Conservation (phyloP, 2,113 vertebrate species). For the Oophaga pumilio region DNA sequence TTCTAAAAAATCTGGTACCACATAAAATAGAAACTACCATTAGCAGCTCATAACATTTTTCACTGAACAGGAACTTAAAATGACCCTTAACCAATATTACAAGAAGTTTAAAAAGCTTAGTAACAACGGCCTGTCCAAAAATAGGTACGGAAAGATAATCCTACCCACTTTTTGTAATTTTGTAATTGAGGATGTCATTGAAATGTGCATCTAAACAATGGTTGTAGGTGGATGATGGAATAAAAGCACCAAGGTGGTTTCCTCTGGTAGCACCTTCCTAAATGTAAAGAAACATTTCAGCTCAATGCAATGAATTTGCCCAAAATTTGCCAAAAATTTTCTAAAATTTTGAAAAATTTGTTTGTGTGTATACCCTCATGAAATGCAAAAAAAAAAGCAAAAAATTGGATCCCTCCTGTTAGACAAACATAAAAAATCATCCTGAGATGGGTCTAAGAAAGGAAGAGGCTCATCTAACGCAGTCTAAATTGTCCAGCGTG, state of each 20-base stretch:
- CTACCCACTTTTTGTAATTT: not conserved
- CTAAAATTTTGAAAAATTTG: too few relatives aligned
- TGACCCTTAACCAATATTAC: conserved; percentile 39
- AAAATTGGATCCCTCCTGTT: too few relatives aligned
- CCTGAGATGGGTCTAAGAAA: too few relatives aligned
- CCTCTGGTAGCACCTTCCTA: not conserved
- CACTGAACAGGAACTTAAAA: conserved; percentile 38
- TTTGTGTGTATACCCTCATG: too few relatives aligned
- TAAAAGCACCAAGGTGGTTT: not conserved
- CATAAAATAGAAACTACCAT: conserved; percentile 47
- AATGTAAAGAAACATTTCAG: not conserved
- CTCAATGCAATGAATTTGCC: not conserved
- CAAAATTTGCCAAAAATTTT: not conserved
- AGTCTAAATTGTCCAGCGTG: too few relatives aligned
- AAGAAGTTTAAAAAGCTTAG: conserved; percentile 1
- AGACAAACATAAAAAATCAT: too few relatives aligned
- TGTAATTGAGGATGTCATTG: not conserved
- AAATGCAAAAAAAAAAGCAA: too few relatives aligned
- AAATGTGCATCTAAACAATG: not conserved
- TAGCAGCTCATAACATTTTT: conserved; percentile 47
- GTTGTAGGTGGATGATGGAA: not conserved
- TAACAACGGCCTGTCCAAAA: not conserved
- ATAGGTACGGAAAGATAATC: not conserved
- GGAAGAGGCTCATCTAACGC: too few relatives aligned
- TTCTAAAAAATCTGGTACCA: conserved; percentile 35